phyloP scores from a whole-genome alignment of 2,888 invertebrate genomes.

The Choristoneura rosaceana region DNA sequence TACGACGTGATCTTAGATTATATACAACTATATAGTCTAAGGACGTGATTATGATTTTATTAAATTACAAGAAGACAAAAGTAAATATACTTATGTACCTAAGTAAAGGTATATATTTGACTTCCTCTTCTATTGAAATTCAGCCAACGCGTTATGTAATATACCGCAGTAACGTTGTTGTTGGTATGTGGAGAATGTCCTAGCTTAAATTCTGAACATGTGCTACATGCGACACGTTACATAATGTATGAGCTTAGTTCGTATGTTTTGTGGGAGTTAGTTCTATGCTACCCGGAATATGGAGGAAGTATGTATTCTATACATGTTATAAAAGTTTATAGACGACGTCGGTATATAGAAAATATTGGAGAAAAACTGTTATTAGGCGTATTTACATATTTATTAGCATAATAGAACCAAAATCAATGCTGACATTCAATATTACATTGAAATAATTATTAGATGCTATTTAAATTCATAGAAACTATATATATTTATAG shows the following conservation, averaged over 20 bases:
- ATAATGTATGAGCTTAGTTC: slow-evolving; percentile 44
- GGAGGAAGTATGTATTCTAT: neutral
- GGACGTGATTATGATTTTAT: no score
- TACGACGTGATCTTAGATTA: no score
- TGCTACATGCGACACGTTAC: slow-evolving; percentile 45
- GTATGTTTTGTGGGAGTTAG: slow-evolving; percentile 32
- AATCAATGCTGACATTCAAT: no score
- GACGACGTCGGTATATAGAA: neutral
- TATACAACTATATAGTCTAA: no score
- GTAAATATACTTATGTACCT: no score
- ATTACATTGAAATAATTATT: no score
- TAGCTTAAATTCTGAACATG: slow-evolving; percentile 52
- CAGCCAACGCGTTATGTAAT: slow-evolving; percentile 29
- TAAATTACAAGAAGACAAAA: neutral
- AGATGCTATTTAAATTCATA: no score
- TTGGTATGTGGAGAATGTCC: slow-evolving; percentile 7
- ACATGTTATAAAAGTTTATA: neutral
- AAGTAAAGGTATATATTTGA: neutral
- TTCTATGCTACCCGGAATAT: neutral
- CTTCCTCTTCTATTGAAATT: slow-evolving; percentile 14
- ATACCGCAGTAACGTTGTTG: neutral
- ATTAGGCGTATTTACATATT: no score
- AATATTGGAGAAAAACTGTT: no score
- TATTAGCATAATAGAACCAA: no score
- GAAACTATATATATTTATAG: no score